Percentiles rank a stretch among this genome's conserved stretches.
Conservation (phyloP, 2,797 vertebrate species). For the Coccyzus lansbergi region DNA sequence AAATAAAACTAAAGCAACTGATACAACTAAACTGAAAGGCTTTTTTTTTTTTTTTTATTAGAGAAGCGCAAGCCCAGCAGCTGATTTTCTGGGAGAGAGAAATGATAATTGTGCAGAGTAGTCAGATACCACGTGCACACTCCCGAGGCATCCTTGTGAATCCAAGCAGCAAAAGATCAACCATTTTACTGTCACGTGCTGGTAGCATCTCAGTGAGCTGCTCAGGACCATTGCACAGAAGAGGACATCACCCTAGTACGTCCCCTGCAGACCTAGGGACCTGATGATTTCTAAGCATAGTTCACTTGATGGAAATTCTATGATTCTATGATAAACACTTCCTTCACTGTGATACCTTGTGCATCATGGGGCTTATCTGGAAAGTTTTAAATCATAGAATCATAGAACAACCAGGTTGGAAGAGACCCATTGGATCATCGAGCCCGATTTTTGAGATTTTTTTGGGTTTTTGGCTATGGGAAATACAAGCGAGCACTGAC, state of each 20-base stretch:
- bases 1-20: not conserved
- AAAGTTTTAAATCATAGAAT: too few species aligned
- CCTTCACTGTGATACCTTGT: too few species aligned
- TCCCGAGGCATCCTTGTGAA: too few species aligned
- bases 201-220: not conserved
- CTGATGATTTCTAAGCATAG: not conserved
- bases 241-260: not conserved
- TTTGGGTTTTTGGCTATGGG: too few species aligned
- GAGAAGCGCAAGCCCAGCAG: not conserved
- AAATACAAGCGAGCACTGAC: too few species aligned
- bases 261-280: too few species aligned
- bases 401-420: too few species aligned
- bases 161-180: not conserved
- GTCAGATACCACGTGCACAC: not conserved
- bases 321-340: too few species aligned
- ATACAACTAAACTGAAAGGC: not conserved
- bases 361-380: too few species aligned
- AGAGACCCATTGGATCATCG: too few species aligned
- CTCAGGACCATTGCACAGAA: not conserved
- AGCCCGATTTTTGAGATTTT: too few species aligned
- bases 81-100: not conserved
- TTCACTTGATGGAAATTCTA: not conserved
- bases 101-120: fast-evolving
- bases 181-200: not conserved
- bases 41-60: too few species aligned